These are phyloP conservation scores for Stictonetta naevosa DNA, from an alignment of 2,113 vertebrate species.

Conservation along the genomic window DNA sequence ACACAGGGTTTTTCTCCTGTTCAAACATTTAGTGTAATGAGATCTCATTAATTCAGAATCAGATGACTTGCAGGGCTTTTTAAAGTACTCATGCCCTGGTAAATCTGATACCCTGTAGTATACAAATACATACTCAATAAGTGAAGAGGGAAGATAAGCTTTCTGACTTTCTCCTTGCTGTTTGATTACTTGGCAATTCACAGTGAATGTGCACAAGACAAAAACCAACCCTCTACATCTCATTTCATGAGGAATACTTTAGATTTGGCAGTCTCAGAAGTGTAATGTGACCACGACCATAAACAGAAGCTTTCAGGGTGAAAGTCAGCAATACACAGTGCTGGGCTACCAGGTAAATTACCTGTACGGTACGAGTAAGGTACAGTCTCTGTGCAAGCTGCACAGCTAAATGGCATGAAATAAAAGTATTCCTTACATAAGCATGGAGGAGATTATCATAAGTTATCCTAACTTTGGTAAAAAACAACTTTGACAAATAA, in stretches of 20 bases:
- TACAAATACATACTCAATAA: not conserved
- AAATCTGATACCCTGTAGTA: not conserved
- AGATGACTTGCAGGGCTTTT: not conserved
- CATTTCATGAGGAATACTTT: not conserved
- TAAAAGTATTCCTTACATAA: not conserved
- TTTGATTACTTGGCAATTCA: not conserved
- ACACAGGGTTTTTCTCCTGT: not conserved
- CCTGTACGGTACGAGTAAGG: not conserved
- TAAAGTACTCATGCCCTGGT: not conserved
- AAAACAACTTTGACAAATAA: constrained; percentile 66
- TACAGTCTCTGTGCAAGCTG: not conserved
- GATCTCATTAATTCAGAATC: constrained; percentile 14
- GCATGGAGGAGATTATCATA: constrained; percentile 42
- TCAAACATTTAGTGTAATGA: not conserved
- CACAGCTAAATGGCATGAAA: not conserved
- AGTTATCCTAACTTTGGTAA: constrained; percentile 37
- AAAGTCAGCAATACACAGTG: not conserved
- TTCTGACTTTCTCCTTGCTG: not conserved
- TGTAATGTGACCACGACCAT: not conserved
- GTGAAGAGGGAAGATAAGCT: not conserved
- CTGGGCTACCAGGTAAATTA: not conserved
- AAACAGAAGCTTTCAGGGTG: not conserved
- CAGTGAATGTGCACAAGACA: not conserved
- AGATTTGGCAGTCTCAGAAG: not conserved
- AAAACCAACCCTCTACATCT: not conserved